These are phyloP conservation scores for Platysteira castanea DNA, from an alignment of 2,113 vertebrate genomes.

Conservation along the genomic window DNA sequence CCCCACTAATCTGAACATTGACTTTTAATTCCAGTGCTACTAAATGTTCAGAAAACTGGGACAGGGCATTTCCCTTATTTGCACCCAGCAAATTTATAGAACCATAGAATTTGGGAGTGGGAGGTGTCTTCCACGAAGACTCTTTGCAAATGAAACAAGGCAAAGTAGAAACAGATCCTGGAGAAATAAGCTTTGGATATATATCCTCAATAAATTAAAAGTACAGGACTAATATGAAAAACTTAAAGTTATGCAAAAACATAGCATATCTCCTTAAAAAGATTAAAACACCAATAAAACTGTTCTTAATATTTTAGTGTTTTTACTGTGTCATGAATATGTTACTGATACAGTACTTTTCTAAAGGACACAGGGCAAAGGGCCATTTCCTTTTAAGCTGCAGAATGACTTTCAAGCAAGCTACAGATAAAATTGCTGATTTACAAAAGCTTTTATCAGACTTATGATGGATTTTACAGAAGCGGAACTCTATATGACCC, in stretches of 20 bases:
- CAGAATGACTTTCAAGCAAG: slow-evolving; percentile 60
- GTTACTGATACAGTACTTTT: slow-evolving; percentile 15
- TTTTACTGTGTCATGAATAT: background rate
- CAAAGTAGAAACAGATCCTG: background rate
- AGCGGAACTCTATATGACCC: slow-evolving; percentile 63
- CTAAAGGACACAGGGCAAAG: slow-evolving; percentile 19
- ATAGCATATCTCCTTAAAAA: background rate
- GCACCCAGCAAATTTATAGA: background rate
- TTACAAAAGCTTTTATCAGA: slow-evolving; percentile 71
- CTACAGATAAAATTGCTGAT: slow-evolving; percentile 67
- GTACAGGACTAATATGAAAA: background rate
- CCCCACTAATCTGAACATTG: background rate
- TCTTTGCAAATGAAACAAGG: background rate
- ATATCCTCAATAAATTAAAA: background rate
- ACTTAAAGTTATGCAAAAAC: background rate
- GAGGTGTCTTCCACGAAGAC: background rate
- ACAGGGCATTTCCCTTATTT: background rate
- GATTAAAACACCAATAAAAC: background rate
- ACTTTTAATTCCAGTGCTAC: background rate
- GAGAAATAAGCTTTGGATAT: background rate
- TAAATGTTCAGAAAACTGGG: background rate
- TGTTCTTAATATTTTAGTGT: background rate
- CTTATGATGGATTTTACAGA: slow-evolving; percentile 68
- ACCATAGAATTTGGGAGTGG: background rate
- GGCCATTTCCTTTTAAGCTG: slow-evolving; percentile 37